A percentile compares a stretch with the other conserved stretches of the same genome.
phyloP scores from a whole-genome alignment of 2,888 invertebrate species.

The Shargacucullia verbasci region DNA sequence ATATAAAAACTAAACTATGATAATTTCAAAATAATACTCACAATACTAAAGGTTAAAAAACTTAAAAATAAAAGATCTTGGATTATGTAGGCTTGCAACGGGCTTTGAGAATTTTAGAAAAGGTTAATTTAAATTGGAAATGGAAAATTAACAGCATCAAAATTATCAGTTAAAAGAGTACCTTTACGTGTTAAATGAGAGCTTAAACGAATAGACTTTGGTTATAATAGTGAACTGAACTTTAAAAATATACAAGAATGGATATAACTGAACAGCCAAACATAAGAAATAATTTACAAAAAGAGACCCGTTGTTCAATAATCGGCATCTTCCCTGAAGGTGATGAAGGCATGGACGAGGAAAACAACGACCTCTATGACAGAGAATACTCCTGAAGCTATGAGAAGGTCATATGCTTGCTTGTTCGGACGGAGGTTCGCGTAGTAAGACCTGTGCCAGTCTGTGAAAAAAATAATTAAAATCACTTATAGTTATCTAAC shows the following conservation, averaged over 20 bases:
- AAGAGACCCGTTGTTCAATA: constrained; percentile 69
- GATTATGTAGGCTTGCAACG: constrained; percentile 40
- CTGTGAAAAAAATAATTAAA: constrained; percentile 67
- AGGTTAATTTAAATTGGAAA: background rate
- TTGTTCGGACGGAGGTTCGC: constrained; percentile 90
- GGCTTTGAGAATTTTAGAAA: constrained; percentile 18
- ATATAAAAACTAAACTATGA: constrained; percentile 37
- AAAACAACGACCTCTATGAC: constrained; percentile 90
- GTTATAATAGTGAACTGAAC: background rate
- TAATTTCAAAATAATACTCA: constrained; percentile 44
- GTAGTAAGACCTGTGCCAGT: constrained; percentile 86
- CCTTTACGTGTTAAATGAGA: background rate
- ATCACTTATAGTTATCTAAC: too few relatives aligned
- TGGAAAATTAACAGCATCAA: too few relatives aligned
- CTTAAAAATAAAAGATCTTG: constrained; percentile 35
- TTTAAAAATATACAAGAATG: constrained; percentile 3
- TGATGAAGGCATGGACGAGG: constrained; percentile 90
- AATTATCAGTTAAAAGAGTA: too few relatives aligned
- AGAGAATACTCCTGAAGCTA: constrained; percentile 90
- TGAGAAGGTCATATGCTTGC: constrained; percentile 91
- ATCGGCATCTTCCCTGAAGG: constrained; percentile 88
- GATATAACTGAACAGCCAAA: constrained; percentile 22
- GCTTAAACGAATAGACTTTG: constrained; percentile 7
- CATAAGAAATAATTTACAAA: constrained; percentile 18
- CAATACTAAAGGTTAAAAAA: constrained; percentile 30